These are phyloP conservation scores for Scolopax bukidnonensis DNA, from an alignment of 2,797 vertebrate species.

Conservation along the genomic window DNA sequence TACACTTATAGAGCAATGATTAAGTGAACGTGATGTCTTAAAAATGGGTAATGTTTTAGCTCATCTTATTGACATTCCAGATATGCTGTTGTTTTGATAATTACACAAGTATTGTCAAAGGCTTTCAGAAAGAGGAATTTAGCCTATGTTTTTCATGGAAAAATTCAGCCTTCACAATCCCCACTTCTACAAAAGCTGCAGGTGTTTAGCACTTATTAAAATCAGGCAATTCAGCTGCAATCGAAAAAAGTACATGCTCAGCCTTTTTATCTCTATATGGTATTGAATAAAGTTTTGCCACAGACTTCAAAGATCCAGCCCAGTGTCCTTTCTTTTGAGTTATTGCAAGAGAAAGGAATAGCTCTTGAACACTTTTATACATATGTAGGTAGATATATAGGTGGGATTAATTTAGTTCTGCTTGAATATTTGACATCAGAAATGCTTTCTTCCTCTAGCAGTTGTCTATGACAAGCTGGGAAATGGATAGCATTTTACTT, in stretches of 20 bases:
- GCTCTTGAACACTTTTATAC: background rate
- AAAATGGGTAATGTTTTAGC: background rate
- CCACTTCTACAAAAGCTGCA: background rate
- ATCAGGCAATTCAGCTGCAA: background rate
- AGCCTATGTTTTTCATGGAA: background rate
- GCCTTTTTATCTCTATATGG: background rate
- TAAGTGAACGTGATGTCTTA: background rate
- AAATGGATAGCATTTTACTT: background rate
- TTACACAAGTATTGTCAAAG: background rate
- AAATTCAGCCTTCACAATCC: background rate
- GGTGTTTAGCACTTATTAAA: slow-evolving; percentile 5
- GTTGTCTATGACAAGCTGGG: background rate
- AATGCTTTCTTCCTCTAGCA: background rate
- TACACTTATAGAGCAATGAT: background rate
- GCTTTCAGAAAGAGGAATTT: background rate
- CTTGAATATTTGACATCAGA: background rate
- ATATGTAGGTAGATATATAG: background rate
- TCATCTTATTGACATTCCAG: background rate
- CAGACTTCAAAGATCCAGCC: background rate
- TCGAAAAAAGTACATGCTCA: background rate
- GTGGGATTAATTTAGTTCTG: background rate
- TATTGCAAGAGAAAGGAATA: background rate
- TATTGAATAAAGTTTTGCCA: background rate
- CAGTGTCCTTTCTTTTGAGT: background rate
- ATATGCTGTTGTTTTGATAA: slow-evolving; percentile 16